Base-by-base conservation (phyloP, 2,888 invertebrate species). In the Drosophila rubida region DNA sequence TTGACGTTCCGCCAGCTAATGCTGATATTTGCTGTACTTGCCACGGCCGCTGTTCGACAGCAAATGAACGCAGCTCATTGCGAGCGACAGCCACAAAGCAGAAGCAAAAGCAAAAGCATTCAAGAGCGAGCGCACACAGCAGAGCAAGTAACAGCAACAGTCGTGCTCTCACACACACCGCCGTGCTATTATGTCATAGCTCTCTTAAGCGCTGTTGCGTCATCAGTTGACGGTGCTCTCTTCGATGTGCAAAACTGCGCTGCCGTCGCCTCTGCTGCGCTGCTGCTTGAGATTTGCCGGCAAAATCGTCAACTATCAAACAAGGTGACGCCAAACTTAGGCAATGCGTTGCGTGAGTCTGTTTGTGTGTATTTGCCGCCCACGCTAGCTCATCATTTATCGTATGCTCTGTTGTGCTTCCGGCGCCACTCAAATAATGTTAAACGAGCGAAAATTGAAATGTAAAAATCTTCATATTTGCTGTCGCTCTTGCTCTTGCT, bases 11-110 rank as follows among this genome's bases (percentile, higher is more conserved):
- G 67, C 70, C 67, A 19, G 19, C 19, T 19, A 19, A 1, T 61
- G 41, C 55, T 78, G 48, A 57, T 48, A 5, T 32, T 73, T 44
- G 61, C 58, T 64, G 66, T 77, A 80, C 87, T 81, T 84, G 77
- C 72, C 89, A 87, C 83, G 87, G 89, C 84, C 88, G 85, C 80
- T 88, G 89, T 78, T 87, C 69, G 80, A 78, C 75, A 86, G 80
- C 85, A 86, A 88, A 87, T 90, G 87, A 81, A 63, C 41, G 67
- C 39, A 46, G 35, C 42, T n/a, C 48, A 16, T 14, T 13, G 27
- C 32, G 58, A 45, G 50, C 53, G 14, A 6, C n/a, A 32, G 1
- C 32, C 19, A 3, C 2, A 27, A 27, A 27, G 27, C 5, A 27
- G 8, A 39, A 46, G 42, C 14, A 59, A 30, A 32, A 46, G 25